Conservation (phyloP, 1,140 invertebrate genomes). For the Bradysia coprophila region DNA sequence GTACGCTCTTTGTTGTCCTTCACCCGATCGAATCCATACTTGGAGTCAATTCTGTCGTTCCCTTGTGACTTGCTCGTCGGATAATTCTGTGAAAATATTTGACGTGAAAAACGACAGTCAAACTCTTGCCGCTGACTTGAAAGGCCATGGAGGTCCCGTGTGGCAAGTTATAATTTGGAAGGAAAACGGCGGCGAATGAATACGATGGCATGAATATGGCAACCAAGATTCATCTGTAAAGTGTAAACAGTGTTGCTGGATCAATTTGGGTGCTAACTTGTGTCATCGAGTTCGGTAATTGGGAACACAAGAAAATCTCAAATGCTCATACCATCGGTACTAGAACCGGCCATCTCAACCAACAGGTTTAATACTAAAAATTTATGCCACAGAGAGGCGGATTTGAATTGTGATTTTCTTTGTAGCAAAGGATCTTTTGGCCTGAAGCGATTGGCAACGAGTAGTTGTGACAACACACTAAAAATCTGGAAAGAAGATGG, state of each 20-base stretch:
- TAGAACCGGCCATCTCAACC: slow-evolving; percentile 90
- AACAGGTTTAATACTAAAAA: too few species aligned
- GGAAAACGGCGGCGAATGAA: slow-evolving; percentile 77
- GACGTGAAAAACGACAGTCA: slow-evolving; percentile 84
- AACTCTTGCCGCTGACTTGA: slow-evolving; percentile 73
- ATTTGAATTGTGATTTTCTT: slow-evolving; percentile 41
- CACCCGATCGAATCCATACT: slow-evolving; percentile 85
- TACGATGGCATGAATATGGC: slow-evolving; percentile 68
- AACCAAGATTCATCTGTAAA: slow-evolving; percentile 96
- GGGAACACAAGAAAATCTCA: slow-evolving; percentile 79
- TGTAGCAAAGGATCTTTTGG: slow-evolving; percentile 11
- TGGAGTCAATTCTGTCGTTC: slow-evolving; percentile 74
- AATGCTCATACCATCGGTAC: slow-evolving; percentile 73
- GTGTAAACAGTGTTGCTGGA: slow-evolving; percentile 90
- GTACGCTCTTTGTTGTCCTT: slow-evolving; percentile 65
- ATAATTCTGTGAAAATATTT: slow-evolving; percentile 91
- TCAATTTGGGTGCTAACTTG: slow-evolving; percentile 80
- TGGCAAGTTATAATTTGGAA: slow-evolving; percentile 99
- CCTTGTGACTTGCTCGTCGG: slow-evolving; percentile 80
- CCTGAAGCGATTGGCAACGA: slow-evolving; percentile 77
- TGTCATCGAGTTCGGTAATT: slow-evolving; percentile 55
- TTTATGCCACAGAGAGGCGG: slow-evolving; percentile 46
- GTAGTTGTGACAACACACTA: slow-evolving; percentile 94
- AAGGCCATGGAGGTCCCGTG: slow-evolving; percentile 90
- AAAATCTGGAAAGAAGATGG: slow-evolving; percentile 92